phyloP scores from a whole-genome alignment of 1,140 invertebrate species.

The Acromyrmex charruanus region DNA sequence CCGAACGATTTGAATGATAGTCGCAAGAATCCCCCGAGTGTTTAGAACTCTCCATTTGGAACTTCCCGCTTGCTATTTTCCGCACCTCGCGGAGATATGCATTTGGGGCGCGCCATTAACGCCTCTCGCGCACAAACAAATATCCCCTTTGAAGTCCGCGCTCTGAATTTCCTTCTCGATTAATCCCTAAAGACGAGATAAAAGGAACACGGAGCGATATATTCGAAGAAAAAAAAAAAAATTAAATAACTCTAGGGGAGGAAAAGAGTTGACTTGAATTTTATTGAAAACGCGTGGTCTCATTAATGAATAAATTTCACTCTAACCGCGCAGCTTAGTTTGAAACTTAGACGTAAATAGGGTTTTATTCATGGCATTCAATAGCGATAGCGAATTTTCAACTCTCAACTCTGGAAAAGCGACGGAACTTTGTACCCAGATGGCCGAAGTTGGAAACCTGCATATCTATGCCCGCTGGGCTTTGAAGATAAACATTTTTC shows the following conservation, averaged over 20 bases:
- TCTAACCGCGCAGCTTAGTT: neutral
- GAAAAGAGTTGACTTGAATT: neutral
- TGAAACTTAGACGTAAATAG: slow-evolving; percentile 39
- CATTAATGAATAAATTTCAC: slow-evolving; percentile 42
- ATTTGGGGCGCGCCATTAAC: slow-evolving; percentile 30
- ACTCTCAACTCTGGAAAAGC: slow-evolving; percentile 46
- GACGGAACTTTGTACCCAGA: slow-evolving; percentile 46
- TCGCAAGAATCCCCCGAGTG: slow-evolving; percentile 11
- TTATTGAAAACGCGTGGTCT: neutral
- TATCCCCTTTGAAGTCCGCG: neutral
- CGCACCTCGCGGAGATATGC: neutral
- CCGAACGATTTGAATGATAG: slow-evolving; percentile 53
- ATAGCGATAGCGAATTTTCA: slow-evolving; percentile 49
- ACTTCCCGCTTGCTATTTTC: neutral
- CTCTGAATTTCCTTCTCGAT: slow-evolving; percentile 9
- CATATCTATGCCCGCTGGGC: slow-evolving; percentile 38
- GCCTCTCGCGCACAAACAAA: neutral
- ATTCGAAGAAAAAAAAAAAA: neutral
- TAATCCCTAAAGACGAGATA: neutral
- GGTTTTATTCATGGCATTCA: slow-evolving; percentile 41
- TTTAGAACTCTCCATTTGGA: slow-evolving; percentile 34
- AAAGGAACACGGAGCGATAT: neutral
- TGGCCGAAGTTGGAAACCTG: slow-evolving; percentile 53
- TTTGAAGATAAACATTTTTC: slow-evolving; percentile 59
- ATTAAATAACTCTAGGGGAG: neutral